Percentiles rank a stretch among this genome's conserved stretches.
Conservation (phyloP, 2,888 invertebrate genomes). For the Atrina japonica region DNA sequence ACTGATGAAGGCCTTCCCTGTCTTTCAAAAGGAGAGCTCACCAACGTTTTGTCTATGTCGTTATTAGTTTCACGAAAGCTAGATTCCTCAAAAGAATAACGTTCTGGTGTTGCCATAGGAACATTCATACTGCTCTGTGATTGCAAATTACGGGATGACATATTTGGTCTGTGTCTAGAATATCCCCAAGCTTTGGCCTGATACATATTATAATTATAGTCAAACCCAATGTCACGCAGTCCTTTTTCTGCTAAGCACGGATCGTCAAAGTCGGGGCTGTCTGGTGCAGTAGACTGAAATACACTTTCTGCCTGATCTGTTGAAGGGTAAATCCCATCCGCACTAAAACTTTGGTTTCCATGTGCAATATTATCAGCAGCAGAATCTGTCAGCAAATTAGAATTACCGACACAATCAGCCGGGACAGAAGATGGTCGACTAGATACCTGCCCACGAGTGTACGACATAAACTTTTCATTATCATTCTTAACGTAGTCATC, state of each 20-base stretch:
- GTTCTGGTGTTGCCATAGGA: neutral
- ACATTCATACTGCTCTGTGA: neutral
- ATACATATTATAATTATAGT: constrained; percentile 56
- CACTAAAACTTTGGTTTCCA: constrained; percentile 70
- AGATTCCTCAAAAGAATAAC: constrained; percentile 12
- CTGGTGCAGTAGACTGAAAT: constrained; percentile 62
- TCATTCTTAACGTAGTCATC: constrained; percentile 56
- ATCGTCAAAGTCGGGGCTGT: constrained; percentile 59
- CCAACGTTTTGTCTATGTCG: constrained; percentile 34
- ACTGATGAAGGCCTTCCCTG: constrained; percentile 21
- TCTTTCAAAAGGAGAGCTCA: constrained; percentile 23
- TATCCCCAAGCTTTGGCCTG: constrained; percentile 47
- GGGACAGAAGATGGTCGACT: constrained; percentile 30
- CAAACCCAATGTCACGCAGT: constrained; percentile 64
- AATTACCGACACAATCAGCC: constrained; percentile 26
- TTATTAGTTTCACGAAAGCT: neutral
- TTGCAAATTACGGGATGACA: neutral
- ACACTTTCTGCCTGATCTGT: constrained; percentile 75
- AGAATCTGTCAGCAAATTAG: constrained; percentile 12
- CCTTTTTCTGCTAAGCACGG: constrained; percentile 61
- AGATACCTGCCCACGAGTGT: constrained; percentile 51
- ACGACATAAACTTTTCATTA: constrained; percentile 56
- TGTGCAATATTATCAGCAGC: constrained; percentile 8
- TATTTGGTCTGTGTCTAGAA: constrained; percentile 34
- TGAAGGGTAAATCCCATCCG: constrained; percentile 74